These are phyloP conservation scores for Tetragonula carbonaria DNA, from an alignment of 2,888 invertebrate genomes.

Conservation along the genomic window DNA sequence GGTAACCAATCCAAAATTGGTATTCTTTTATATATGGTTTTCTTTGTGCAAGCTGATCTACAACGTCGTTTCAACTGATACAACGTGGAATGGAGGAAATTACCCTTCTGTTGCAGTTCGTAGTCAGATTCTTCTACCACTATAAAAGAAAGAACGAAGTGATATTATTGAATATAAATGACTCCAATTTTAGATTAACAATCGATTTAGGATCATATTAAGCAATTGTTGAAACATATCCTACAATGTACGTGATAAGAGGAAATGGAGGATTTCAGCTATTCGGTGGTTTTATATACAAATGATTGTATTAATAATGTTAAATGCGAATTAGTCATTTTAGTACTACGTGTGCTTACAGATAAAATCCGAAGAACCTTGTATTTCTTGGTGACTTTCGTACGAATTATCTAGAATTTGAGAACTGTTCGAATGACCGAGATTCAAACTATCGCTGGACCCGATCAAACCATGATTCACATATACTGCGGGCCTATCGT, in stretches of 20 bases:
- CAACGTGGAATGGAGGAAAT: slow-evolving; percentile 78
- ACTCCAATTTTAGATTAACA: not conserved
- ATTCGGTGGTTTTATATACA: not conserved
- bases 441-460: slow-evolving; percentile 73
- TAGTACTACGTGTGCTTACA: slow-evolving; percentile 81
- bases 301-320: not conserved
- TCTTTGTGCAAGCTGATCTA: slow-evolving; percentile 87
- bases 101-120: slow-evolving; percentile 75
- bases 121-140: slow-evolving; percentile 82
- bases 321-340: not conserved
- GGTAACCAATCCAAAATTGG: slow-evolving; percentile 93
- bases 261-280: not conserved
- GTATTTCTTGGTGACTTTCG: slow-evolving; percentile 83
- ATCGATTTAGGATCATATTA: not conserved
- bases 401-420: slow-evolving; percentile 67
- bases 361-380: slow-evolving; percentile 87
- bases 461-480: slow-evolving; percentile 77
- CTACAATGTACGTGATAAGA: not conserved
- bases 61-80: slow-evolving; percentile 84
- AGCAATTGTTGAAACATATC: too few relatives aligned
- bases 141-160: slow-evolving; percentile 36
- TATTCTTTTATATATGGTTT: slow-evolving; percentile 89
- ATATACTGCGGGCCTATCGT: slow-evolving; percentile 72
- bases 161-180: slow-evolving; percentile 2
- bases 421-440: slow-evolving; percentile 68